A percentile compares a stretch with the other conserved stretches of the same genome.
phyloP scores from a whole-genome alignment of 2,888 invertebrate species.

The Actias luna region DNA sequence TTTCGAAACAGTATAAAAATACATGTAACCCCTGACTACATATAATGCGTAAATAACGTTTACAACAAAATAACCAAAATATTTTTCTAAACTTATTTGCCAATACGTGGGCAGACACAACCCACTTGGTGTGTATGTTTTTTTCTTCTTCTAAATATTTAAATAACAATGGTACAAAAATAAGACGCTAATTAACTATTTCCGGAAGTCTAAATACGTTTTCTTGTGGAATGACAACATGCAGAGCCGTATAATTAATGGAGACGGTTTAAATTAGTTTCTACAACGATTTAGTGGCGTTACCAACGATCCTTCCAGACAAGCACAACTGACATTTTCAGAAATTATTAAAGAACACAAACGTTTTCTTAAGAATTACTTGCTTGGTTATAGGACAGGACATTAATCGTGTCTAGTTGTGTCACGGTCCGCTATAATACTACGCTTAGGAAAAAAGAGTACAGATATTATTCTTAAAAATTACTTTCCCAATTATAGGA shows the following conservation, averaged over 20 bases:
- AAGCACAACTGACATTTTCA: constrained; percentile 49
- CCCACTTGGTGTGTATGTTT: constrained; percentile 20
- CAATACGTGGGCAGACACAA: constrained; percentile 31
- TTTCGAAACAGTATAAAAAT: not conserved
- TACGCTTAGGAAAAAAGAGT: too few species aligned
- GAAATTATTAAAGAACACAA: not conserved
- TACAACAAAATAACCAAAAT: constrained; percentile 3
- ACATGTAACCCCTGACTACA: not conserved
- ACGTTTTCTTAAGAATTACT: too few species aligned
- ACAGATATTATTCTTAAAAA: too few species aligned
- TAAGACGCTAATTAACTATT: constrained; percentile 35
- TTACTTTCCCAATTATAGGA: too few species aligned
- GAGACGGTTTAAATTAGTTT: constrained; percentile 25
- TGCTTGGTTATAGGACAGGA: too few species aligned
- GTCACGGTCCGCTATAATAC: too few species aligned
- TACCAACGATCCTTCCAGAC: not conserved
- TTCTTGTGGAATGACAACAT: constrained; percentile 23
- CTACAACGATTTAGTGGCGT: constrained; percentile 22
- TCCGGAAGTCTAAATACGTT: constrained; percentile 28
- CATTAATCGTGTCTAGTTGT: too few species aligned
- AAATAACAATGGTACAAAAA: constrained; percentile 30
- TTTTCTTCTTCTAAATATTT: constrained; percentile 7
- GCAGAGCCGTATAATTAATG: constrained; percentile 13
- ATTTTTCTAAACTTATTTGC: constrained; percentile 28
- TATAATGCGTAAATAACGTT: not conserved